Base-by-base conservation (phyloP, 1,140 invertebrate species). In the Octopus sinensis region DNA sequence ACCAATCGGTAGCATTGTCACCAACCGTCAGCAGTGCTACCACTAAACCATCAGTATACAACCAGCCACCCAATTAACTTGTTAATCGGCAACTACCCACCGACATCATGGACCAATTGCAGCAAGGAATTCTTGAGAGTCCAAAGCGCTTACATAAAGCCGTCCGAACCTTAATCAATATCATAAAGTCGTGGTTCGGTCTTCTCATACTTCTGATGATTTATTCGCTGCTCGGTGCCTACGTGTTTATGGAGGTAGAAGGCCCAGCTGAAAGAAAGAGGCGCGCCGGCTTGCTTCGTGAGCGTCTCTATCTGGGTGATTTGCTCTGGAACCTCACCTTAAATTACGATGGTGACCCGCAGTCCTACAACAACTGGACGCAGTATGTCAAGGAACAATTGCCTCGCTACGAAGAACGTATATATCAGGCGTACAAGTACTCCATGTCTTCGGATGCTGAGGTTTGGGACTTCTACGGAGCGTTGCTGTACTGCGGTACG, bases 391-490 rank as follows among this genome's bases (percentile, higher is more conserved):
- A 77, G 13, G 52, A 53, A 6, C 17, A 77, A 43, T 43, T 77
- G 43, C 76, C 76, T 5, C 43, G 43, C 43, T 77, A 77, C 7
- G 76, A 77, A 51, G 7, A 77, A 17, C 17, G 43, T 13, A 77
- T 77, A 13, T 77, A 77, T 51, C 13, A 17, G 43, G 52, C 76
- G 7, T 52, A 52, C 7, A 17, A 43, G 76, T 51, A 77, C 76
- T 51, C 43, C 23, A 43, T 77, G 12, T 77, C 76, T 43, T 10
- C 23, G 23, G 43, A 30, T 13, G 23, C 23, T 7, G 76, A 77
- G 52, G 52, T 77, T 13, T 77, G 76, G 76, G 76, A 77, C 76
- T 77, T 77, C 52, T 77, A 77, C 76, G 76, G 76, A 52, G 76
- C n/a, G 52, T 43, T 77, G 76, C 43, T 77, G 76, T 76, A 52